Conservation (phyloP, 2,888 invertebrate genomes). For the Cephus rjabovi region DNA sequence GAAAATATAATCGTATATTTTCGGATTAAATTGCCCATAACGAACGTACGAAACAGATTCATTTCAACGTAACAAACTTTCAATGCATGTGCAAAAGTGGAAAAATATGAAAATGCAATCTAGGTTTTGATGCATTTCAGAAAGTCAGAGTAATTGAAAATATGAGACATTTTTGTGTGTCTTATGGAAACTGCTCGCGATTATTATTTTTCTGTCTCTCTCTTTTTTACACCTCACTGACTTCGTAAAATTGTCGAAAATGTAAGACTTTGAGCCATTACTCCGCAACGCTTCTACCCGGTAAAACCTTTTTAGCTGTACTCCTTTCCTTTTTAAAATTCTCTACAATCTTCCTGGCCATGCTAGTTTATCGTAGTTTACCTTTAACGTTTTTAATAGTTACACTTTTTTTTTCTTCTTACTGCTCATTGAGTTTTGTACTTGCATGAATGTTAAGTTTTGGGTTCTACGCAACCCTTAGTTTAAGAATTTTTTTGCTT, state of each 20-base stretch:
- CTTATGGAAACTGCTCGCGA: slow-evolving; percentile 12
- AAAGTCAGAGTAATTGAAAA: slow-evolving; percentile 14
- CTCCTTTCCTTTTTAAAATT: slow-evolving; percentile 9
- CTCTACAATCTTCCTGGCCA: slow-evolving; percentile 31
- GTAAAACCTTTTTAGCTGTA: slow-evolving; percentile 6
- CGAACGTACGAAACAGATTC: slow-evolving; percentile 16
- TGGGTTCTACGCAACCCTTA: slow-evolving; percentile 25
- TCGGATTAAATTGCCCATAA: slow-evolving; percentile 34
- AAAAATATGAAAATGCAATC: slow-evolving; percentile 23
- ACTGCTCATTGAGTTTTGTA: slow-evolving; percentile 44
- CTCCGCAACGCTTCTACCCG: slow-evolving; percentile 6
- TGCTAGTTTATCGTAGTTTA: slow-evolving; percentile 37
- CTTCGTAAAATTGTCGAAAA: slow-evolving; percentile 18
- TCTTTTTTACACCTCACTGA: slow-evolving; percentile 10
- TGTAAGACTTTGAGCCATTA: slow-evolving; percentile 20
- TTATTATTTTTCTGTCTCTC: background rate
- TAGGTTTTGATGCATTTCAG: slow-evolving; percentile 11
- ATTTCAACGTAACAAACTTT: slow-evolving; percentile 19
- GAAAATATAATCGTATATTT: slow-evolving; percentile 24
- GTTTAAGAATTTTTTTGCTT: slow-evolving; percentile 19
- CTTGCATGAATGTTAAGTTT: slow-evolving; percentile 49
- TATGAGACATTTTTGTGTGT: slow-evolving; percentile 5
- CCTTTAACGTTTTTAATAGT: slow-evolving; percentile 27
- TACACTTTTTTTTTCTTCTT: slow-evolving; percentile 24
- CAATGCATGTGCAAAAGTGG: slow-evolving; percentile 22